A percentile compares a stretch with the other conserved stretches of the same genome.
phyloP scores from a whole-genome alignment of 2,797 vertebrate species.

The Amphiprion clarkii region DNA sequence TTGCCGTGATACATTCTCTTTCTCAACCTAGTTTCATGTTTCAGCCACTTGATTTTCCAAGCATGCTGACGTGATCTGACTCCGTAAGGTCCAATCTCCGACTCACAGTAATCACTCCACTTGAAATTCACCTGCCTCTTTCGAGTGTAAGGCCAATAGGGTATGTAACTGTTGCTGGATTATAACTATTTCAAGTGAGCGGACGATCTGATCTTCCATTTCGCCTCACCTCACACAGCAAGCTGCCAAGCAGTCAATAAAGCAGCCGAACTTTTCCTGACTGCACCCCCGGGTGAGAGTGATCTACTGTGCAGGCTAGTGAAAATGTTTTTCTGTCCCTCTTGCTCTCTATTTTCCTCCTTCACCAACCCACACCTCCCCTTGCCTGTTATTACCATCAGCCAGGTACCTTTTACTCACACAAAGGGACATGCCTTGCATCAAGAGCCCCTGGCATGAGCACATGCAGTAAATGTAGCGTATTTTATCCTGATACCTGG shows the following conservation, averaged over 20 bases:
- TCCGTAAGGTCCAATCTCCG: constrained; percentile 18
- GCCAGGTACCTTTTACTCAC: constrained; percentile 54
- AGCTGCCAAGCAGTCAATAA: constrained; percentile 68
- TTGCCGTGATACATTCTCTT: neutral
- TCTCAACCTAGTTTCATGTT: neutral
- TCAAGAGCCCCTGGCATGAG: constrained; percentile 20
- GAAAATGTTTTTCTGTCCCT: constrained; percentile 64
- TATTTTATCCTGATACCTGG: constrained; percentile 5
- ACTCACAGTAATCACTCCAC: constrained; percentile 12
- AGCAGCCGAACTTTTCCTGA: constrained; percentile 51
- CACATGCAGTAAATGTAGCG: constrained; percentile 2
- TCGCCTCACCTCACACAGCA: constrained; percentile 23
- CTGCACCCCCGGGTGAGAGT: constrained; percentile 60
- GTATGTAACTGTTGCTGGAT: constrained; percentile 48
- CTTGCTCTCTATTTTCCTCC: constrained; percentile 42
- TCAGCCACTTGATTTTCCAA: neutral
- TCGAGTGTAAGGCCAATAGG: neutral
- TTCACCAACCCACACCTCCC: constrained; percentile 32
- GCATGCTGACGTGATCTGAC: neutral
- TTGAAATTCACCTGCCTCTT: constrained; percentile 33
- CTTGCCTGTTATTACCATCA: constrained; percentile 72
- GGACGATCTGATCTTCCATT: constrained; percentile 21
- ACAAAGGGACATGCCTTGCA: constrained; percentile 33
- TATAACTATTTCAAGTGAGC: constrained; percentile 48
- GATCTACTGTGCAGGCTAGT: constrained; percentile 62